phyloP scores from a whole-genome alignment of 2,888 invertebrate species.

The Mactromeris polynyma region DNA sequence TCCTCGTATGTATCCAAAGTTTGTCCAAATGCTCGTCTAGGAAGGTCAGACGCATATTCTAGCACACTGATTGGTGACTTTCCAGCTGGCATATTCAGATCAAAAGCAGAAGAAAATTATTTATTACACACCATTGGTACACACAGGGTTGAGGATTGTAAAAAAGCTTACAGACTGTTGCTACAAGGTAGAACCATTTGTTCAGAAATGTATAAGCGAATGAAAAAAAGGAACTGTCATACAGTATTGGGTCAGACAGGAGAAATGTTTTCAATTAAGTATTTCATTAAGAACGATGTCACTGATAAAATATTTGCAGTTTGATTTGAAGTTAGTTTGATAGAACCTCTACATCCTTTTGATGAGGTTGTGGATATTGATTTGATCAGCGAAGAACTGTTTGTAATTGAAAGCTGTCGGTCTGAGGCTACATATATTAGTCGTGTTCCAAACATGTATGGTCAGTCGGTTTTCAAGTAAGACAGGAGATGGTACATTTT shows the following conservation, averaged over 20 bases:
- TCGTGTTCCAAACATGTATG: conserved; percentile 35
- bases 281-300: conserved; percentile 8
- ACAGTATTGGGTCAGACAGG: conserved; percentile 5
- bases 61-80: background rate
- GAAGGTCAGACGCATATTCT: background rate
- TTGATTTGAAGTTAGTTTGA: background rate
- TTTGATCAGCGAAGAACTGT: conserved; percentile 3
- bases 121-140: conserved; percentile 20
- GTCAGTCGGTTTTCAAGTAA: conserved; percentile 31
- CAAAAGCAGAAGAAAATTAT: conserved; percentile 20
- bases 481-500: too few species aligned
- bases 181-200: conserved; percentile 21
- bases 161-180: conserved; percentile 4
- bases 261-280: conserved; percentile 2
- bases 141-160: conserved; percentile 7
- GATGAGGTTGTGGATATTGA: conserved; percentile 17
- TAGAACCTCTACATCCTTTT: conserved; percentile 31
- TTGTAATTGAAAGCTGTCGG: background rate
- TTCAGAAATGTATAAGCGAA: conserved; percentile 26
- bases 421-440: background rate
- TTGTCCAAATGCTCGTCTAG: conserved; percentile 20
- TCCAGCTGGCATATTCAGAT: background rate
- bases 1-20: conserved; percentile 13
- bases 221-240: conserved; percentile 31
- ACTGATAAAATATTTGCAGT: conserved; percentile 22